Conservation (phyloP, 1,140 invertebrate species). For the Chlorops oryzae region DNA sequence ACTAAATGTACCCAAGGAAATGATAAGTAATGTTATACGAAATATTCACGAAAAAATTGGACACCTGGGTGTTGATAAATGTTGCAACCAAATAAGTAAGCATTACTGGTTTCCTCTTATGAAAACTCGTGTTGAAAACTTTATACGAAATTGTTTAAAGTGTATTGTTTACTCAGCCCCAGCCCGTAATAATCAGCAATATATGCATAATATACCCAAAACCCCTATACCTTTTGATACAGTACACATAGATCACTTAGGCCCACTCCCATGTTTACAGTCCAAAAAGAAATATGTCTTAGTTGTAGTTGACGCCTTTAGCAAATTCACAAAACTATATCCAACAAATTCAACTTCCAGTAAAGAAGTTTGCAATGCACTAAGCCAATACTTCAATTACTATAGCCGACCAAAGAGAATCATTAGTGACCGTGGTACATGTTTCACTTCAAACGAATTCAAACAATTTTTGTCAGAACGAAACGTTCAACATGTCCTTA, state of each 20-base stretch:
- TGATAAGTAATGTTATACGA: neutral
- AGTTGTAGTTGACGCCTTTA: constrained; percentile 3
- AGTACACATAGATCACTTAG: neutral
- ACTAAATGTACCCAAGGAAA: neutral
- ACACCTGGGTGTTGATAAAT: neutral
- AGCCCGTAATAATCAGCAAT: neutral
- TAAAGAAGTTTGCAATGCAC: too few relatives aligned
- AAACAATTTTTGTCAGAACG: neutral
- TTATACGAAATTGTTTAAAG: constrained; percentile 2
- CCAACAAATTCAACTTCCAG: too few relatives aligned
- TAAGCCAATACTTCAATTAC: too few relatives aligned
- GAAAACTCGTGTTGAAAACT: neutral
- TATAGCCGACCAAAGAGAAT: neutral
- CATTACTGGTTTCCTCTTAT: too few relatives aligned
- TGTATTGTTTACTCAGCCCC: constrained; percentile 5
- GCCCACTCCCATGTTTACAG: constrained; percentile 3
- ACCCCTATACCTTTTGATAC: neutral
- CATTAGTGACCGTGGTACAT: neutral
- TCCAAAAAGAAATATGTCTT: constrained; percentile 6
- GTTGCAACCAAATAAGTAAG: too few relatives aligned
- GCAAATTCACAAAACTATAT: neutral
- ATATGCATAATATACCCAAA: neutral
- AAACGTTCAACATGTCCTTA: neutral
- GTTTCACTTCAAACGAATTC: neutral
- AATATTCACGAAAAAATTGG: neutral